Base-by-base conservation (phyloP, 2,888 invertebrate genomes). In the Chirona hameri region DNA sequence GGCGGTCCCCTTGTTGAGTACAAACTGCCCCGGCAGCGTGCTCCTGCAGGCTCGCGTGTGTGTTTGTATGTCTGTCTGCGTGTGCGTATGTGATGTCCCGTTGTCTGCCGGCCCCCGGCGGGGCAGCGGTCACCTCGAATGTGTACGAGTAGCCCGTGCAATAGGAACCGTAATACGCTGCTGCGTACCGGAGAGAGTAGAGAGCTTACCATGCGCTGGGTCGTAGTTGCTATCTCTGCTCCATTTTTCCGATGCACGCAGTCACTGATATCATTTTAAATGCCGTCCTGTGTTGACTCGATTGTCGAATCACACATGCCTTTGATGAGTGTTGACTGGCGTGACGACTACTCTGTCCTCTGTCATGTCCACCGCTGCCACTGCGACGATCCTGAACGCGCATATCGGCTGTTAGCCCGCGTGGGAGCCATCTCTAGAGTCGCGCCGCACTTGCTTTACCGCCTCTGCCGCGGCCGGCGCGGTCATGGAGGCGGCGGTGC, bases 131-230 rank as follows among this genome's bases (percentile, higher is more conserved):
- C 5, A 29, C 69, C 69, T 15, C 21, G 76, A 76, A 21, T 76
- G 76, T 39, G 76, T 76, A 39, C 76, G 76, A 76, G 76, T 76
- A 69, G 39, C 31, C 72, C 0, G 76, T 76, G 76, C 76, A 76
- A 76, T 76, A 76, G 76, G 27, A 72, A 31, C 76, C 76, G 39
- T 76, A 39, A 24, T 18, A 31, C 21, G 39, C 76, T 39, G 39
- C 72, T 72, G 31, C 27, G n/a, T 27, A 65, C 69, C n/a, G 69
- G 69, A 69, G 69, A 69, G 69, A n/a, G 27, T 69, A 69, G 69
- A 48, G 48, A 69, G 69, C 69, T 69, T 69, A 69, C n/a, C 69
- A 10, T 15, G 21, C 18, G 57, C 57, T 57, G 57, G 48, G 48
- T 24, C 21, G 21, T 57, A 18, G 57, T 21, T 14, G 57, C 57